These are phyloP conservation scores for Perizoma flavofasciatum DNA, from an alignment of 2,888 invertebrate species.

Conservation along the genomic window DNA sequence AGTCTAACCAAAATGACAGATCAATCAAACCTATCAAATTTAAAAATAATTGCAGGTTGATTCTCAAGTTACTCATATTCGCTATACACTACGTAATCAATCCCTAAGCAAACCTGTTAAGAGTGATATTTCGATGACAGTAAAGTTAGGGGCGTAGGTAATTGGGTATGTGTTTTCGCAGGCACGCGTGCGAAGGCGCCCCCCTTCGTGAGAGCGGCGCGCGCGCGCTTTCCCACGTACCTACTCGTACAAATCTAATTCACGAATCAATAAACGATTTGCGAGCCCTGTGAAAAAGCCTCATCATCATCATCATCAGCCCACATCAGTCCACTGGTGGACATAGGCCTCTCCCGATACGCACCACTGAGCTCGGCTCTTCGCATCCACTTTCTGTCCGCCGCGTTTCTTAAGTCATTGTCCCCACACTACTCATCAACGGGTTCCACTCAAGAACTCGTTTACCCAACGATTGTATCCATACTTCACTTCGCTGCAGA, in stretches of 20 bases:
- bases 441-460: no score
- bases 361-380: no score
- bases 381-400: no score
- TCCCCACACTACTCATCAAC: no score
- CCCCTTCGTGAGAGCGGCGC: constrained; percentile 59
- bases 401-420: no score
- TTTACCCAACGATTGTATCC: no score
- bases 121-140: neutral
- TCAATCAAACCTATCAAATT: neutral
- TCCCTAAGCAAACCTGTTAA: neutral
- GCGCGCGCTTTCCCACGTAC: constrained; percentile 60
- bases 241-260: neutral
- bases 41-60: constrained; percentile 28
- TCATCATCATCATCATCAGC: no score
- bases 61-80: constrained; percentile 17
- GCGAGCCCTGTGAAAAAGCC: no score
- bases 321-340: no score
- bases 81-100: neutral
- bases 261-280: constrained; percentile 8
- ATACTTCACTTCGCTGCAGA: no score
- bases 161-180: constrained; percentile 40
- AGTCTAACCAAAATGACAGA: no score
- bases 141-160: constrained; percentile 34
- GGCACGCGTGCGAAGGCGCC: constrained; percentile 54
- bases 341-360: no score